These are phyloP conservation scores for Portevinia maculata DNA, from an alignment of 2,888 invertebrate genomes.

Conservation along the genomic window DNA sequence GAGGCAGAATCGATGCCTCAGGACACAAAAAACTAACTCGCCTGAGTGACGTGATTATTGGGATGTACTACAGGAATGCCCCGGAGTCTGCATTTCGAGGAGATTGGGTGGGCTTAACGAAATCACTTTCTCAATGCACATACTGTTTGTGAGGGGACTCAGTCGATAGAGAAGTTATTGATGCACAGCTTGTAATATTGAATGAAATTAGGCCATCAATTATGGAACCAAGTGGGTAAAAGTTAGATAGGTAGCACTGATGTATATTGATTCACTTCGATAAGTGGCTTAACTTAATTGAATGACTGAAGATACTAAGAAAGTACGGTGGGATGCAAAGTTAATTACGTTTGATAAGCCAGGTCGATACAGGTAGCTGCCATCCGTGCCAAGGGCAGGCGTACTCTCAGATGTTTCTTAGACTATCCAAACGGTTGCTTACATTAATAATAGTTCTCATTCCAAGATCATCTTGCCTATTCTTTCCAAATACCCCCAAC, in stretches of 20 bases:
- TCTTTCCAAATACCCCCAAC: too few relatives aligned
- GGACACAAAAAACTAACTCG: slow-evolving; percentile 32
- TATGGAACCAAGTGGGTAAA: background rate
- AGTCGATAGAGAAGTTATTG: background rate
- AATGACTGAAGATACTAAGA: background rate
- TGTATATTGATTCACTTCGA: background rate
- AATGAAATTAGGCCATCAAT: background rate
- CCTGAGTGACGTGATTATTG: slow-evolving; percentile 36
- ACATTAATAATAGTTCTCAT: too few relatives aligned
- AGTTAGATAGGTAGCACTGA: background rate
- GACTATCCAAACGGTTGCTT: too few relatives aligned
- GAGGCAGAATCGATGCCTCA: background rate
- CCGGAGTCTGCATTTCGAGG: slow-evolving; percentile 6
- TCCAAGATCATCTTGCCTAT: too few relatives aligned
- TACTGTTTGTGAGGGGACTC: background rate
- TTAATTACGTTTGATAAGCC: background rate
- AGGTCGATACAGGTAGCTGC: too few relatives aligned
- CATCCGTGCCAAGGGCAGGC: too few relatives aligned
- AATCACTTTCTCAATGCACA: background rate
- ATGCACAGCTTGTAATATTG: background rate
- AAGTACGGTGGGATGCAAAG: background rate
- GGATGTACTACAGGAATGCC: slow-evolving; percentile 17
- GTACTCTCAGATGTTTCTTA: too few relatives aligned
- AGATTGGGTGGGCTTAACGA: slow-evolving; percentile 16
- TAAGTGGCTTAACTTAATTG: background rate